Conservation (phyloP, 2,113 vertebrate genomes). For the Kryptolebias marmoratus region DNA sequence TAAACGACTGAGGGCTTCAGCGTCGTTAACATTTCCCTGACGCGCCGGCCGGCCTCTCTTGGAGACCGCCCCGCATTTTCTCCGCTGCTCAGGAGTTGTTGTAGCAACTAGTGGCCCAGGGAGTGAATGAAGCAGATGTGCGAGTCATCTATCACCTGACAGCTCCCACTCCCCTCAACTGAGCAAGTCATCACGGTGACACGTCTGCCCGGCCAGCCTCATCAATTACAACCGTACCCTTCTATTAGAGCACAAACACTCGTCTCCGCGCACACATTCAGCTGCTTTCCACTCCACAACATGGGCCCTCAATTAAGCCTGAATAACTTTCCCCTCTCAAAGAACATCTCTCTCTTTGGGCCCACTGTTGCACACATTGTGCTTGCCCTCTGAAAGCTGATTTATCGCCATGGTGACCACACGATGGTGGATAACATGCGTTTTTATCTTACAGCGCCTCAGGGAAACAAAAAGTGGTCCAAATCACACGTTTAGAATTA, state of each 20-base stretch:
- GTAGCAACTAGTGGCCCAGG: constrained; percentile 87
- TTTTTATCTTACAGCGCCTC: constrained; percentile 26
- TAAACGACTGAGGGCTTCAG: constrained; percentile 81
- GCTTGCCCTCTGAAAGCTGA: constrained; percentile 29
- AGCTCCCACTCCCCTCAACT: constrained; percentile 81
- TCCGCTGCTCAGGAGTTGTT: constrained; percentile 82
- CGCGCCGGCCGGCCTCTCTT: constrained; percentile 81
- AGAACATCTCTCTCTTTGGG: constrained; percentile 64
- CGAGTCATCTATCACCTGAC: constrained; percentile 87
- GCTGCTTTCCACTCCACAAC: constrained; percentile 69
- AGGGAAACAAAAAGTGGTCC: constrained; percentile 2
- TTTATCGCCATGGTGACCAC: constrained; percentile 38
- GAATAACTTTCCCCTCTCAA: constrained; percentile 73
- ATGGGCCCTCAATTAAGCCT: constrained; percentile 76
- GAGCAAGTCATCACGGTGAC: constrained; percentile 89
- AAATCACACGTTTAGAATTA: constrained; percentile 5
- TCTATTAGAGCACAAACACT: constrained; percentile 75
- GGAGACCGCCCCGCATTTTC: constrained; percentile 88
- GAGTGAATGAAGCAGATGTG: constrained; percentile 90
- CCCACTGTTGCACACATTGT: constrained; percentile 42
- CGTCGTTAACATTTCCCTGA: constrained; percentile 88
- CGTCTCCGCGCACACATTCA: constrained; percentile 69
- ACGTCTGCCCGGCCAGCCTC: constrained; percentile 72
- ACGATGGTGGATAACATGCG: constrained; percentile 24
- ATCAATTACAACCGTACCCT: constrained; percentile 78